These are phyloP conservation scores for western clawed frog (Xenopus tropicalis) DNA, from an alignment of 2,113 vertebrate genomes.

Conservation along the genomic window DNA sequence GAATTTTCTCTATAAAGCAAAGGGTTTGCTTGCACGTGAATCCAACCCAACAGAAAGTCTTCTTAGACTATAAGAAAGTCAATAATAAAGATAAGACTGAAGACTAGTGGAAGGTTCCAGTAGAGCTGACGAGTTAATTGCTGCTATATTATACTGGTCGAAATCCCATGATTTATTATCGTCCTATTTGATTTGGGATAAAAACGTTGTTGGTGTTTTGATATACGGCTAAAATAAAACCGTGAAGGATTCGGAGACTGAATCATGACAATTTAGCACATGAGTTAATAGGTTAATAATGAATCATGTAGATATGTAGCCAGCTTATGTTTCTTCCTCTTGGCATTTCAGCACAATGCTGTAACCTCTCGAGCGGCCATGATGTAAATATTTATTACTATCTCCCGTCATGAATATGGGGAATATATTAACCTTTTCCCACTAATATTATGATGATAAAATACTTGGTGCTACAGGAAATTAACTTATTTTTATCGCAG, in stretches of 20 bases:
- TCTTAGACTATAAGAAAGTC: no score
- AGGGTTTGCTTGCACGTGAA: no score
- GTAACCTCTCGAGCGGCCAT: neutral
- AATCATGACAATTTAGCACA: neutral
- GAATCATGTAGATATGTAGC: neutral
- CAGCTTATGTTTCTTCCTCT: neutral
- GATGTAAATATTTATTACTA: slow-evolving; percentile 2
- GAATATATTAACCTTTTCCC: neutral
- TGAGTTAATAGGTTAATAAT: neutral
- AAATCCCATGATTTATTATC: neutral
- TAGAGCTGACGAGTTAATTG: neutral
- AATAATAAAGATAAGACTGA: no score
- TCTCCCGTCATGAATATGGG: slow-evolving; percentile 1
- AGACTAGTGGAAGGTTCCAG: no score
- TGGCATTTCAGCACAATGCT: neutral
- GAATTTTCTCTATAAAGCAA: no score
- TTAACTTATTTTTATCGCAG: neutral
- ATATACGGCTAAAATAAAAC: slow-evolving; percentile 1
- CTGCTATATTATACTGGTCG: neutral
- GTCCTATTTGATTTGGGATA: neutral
- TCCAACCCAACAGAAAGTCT: no score
- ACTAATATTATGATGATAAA: slow-evolving; percentile 4
- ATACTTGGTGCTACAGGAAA: slow-evolving; percentile 1
- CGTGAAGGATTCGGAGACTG: neutral
- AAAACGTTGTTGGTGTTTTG: neutral